Evolutionary conservation across 2,797 vertebrate species (phyloP), one percentile per base, ranked within the genome.

Genomic region (Typhlichthys subterraneus): DNA sequence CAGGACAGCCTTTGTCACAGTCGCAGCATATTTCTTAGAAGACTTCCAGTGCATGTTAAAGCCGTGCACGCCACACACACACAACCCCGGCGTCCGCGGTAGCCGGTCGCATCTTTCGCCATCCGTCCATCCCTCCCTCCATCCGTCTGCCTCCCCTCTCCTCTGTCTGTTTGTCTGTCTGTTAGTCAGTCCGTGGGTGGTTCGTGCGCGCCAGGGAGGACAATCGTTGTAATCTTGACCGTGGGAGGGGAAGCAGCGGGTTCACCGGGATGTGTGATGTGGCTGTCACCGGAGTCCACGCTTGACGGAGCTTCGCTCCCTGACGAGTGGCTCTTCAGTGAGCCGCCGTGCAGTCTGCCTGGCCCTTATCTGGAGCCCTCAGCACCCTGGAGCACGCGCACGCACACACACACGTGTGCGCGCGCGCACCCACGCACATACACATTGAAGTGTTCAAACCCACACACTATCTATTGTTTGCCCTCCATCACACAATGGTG

Each of bases 311-410:
- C 75, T 76, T 53, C 23, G 71, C 75, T 80, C 87, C 0, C 90
- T 88, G 88, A 91, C 89, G 91, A 88, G 87, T 91, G 83, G 84
- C 85, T 73, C 67, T 67, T 78, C 83, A 89, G 81, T 84, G 80
- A 88, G 87, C 64, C 59, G 86, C 84, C 85, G 73, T 89, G 84
- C 77, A 80, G 72, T 80, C 77, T 73, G 72, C 87, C 84, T 82
- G 60, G 67, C 68, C 72, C 77, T 88, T 86, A 90, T 87, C 83
- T 79, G 63, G 56, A 76, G 65, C 71, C 65, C 76, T 73, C 83
- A 82, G 73, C 73, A 72, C 50, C 66, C 23, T 50, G 29, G 53
- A 38, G 62, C 31, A 57, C 52, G 53, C 59, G 47, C 65, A 59
- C 59, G 53, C 57, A 62, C 73, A 61, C 60, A 57, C 70, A 69